phyloP scores from a whole-genome alignment of 2,113 vertebrate species.

The Athene noctua region DNA sequence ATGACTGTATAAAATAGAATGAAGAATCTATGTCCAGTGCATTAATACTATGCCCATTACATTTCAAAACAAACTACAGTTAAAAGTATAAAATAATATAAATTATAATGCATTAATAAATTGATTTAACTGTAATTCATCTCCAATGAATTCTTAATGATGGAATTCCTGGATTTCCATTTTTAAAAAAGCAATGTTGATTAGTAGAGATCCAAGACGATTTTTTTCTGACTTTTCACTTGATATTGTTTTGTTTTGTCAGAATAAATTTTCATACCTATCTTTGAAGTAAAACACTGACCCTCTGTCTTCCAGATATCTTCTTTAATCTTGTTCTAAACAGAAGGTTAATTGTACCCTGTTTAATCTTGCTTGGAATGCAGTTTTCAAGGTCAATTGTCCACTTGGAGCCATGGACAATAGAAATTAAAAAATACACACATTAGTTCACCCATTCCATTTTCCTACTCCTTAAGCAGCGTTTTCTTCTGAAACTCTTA shows the following conservation, averaged over 20 bases:
- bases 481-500: not conserved
- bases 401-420: not conserved
- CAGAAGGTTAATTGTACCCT: not conserved
- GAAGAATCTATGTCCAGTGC: not conserved
- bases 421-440: not conserved
- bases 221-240: not conserved
- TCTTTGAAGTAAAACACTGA: slow-evolving; percentile 14
- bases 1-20: not conserved
- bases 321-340: slow-evolving; percentile 34
- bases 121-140: not conserved
- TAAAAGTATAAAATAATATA: not conserved
- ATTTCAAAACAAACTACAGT: not conserved
- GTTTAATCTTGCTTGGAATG: not conserved
- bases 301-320: slow-evolving; percentile 1
- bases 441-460: not conserved
- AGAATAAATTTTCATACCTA: not conserved
- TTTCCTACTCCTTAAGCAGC: not conserved
- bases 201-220: not conserved
- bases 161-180: not conserved
- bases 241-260: slow-evolving; percentile 4
- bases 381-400: not conserved
- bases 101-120: not conserved
- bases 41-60: not conserved
- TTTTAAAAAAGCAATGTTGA: not conserved
- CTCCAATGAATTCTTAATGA: not conserved